Conservation (phyloP, 1,140 invertebrate genomes). For the Radopholus similis region DNA sequence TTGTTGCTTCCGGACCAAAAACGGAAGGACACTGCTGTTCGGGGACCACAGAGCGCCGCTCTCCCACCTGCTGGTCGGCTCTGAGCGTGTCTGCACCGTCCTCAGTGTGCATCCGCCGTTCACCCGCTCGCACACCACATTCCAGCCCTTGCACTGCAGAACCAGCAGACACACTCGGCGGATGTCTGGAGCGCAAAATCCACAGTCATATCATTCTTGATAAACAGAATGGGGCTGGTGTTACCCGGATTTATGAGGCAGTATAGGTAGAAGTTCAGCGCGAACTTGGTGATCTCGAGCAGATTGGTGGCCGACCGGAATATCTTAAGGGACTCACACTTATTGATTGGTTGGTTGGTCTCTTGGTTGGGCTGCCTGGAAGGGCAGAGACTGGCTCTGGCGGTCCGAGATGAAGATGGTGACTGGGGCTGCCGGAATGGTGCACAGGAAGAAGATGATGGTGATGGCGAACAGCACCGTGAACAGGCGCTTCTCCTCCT, state of each 20-base stretch:
- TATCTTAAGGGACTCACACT: too few species aligned
- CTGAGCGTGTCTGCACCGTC: slow-evolving; percentile 1
- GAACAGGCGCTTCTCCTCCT: slow-evolving; percentile 59
- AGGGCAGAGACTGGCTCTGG: slow-evolving; percentile 49
- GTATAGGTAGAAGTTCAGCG: slow-evolving; percentile 59
- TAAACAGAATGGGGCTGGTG: background rate
- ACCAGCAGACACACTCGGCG: slow-evolving; percentile 42
- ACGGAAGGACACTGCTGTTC: too few species aligned
- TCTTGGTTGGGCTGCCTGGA: slow-evolving; percentile 36
- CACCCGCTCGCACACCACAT: background rate
- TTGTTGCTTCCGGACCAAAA: slow-evolving; percentile 20
- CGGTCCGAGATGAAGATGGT: slow-evolving; percentile 57
- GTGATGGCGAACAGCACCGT: slow-evolving; percentile 56
- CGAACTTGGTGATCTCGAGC: slow-evolving; percentile 60
- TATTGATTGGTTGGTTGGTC: too few species aligned
- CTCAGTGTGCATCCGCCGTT: slow-evolving; percentile 1
- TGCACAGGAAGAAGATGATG: slow-evolving; percentile 59
- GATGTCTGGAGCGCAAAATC: slow-evolving; percentile 35
- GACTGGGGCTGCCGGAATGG: slow-evolving; percentile 55
- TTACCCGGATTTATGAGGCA: slow-evolving; percentile 55
- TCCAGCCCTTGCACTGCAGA: slow-evolving; percentile 27
- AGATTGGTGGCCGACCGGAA: slow-evolving; percentile 54
- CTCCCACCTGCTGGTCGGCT: slow-evolving; percentile 7
- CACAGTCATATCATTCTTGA: background rate
- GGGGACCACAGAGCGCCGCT: too few species aligned